Evolutionary conservation across 1,140 invertebrate genomes (phyloP).

Genomic region (Aphaenogaster ashmeadi): DNA sequence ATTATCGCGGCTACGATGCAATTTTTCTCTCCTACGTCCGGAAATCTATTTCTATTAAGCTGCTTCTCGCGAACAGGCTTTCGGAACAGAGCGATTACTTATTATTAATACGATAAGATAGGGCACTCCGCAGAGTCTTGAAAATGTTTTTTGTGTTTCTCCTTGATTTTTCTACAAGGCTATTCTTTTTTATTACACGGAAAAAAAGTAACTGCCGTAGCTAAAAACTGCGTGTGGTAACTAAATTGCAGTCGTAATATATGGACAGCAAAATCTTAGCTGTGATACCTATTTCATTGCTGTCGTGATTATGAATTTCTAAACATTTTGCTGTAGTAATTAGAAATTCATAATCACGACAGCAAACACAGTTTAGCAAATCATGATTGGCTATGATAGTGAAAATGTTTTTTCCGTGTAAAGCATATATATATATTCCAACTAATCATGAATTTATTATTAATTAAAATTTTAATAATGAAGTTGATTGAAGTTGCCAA

Average conservation of each 20-base stretch:
- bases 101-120: slow-evolving; percentile 48
- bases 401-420: too few species aligned
- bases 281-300: too few species aligned
- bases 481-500: neutral
- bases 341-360: too few species aligned
- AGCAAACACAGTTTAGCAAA: too few species aligned
- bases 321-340: too few species aligned
- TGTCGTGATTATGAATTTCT: too few species aligned
- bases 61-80: neutral
- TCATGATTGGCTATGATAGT: too few species aligned
- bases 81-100: slow-evolving; percentile 33
- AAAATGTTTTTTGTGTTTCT: slow-evolving; percentile 16
- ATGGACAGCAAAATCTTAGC: too few species aligned
- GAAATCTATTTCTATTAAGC: slow-evolving; percentile 67
- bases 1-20: slow-evolving; percentile 56
- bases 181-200: neutral
- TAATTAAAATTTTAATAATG: slow-evolving; percentile 18
- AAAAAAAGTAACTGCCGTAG: too few species aligned
- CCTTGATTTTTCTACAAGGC: neutral
- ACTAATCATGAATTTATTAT: neutral
- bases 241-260: too few species aligned
- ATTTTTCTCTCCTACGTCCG: slow-evolving; percentile 68
- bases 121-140: neutral
- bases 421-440: slow-evolving; percentile 2
- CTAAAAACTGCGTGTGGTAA: too few species aligned